Conservation (phyloP, 2,888 invertebrate genomes). For the Ctenicera cuprea region DNA sequence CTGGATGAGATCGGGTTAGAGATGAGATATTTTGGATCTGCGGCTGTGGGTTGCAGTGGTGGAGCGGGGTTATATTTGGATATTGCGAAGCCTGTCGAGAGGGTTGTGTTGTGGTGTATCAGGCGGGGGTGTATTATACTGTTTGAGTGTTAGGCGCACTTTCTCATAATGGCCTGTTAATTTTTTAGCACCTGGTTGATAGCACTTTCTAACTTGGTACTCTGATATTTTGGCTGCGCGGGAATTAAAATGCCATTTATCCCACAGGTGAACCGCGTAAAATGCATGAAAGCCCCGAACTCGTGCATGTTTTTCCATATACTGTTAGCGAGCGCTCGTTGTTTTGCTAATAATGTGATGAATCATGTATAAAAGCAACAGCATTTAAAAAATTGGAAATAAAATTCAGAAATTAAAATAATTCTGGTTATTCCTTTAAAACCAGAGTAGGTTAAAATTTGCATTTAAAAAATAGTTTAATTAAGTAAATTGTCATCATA, state of each 20-base stretch:
- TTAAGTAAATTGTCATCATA: too few relatives aligned
- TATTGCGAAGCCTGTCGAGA: conserved; percentile 48
- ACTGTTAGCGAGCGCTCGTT: neutral
- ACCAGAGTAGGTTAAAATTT: too few relatives aligned
- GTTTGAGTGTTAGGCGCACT: conserved; percentile 62
- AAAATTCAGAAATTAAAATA: too few relatives aligned
- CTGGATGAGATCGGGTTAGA: conserved; percentile 49
- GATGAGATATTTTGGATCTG: conserved; percentile 48
- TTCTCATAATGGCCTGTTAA: conserved; percentile 68
- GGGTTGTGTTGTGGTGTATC: conserved; percentile 46
- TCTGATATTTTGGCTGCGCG: conserved; percentile 44
- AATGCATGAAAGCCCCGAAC: conserved; percentile 34
- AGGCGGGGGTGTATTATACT: conserved; percentile 46
- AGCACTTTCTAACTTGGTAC: conserved; percentile 64
- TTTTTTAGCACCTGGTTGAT: conserved; percentile 67
- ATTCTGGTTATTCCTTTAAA: too few relatives aligned
- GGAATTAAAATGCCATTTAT: conserved; percentile 47
- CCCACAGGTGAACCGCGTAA: conserved; percentile 41
- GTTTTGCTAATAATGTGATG: neutral
- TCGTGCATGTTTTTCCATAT: conserved; percentile 17
- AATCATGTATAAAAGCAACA: too few relatives aligned
- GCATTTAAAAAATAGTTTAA: too few relatives aligned
- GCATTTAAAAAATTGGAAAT: too few relatives aligned
- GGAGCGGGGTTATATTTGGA: conserved; percentile 45
- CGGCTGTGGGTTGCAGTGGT: conserved; percentile 34